Conservation (phyloP, 2,797 vertebrate species). For the Synaphobranchus kaupii region DNA sequence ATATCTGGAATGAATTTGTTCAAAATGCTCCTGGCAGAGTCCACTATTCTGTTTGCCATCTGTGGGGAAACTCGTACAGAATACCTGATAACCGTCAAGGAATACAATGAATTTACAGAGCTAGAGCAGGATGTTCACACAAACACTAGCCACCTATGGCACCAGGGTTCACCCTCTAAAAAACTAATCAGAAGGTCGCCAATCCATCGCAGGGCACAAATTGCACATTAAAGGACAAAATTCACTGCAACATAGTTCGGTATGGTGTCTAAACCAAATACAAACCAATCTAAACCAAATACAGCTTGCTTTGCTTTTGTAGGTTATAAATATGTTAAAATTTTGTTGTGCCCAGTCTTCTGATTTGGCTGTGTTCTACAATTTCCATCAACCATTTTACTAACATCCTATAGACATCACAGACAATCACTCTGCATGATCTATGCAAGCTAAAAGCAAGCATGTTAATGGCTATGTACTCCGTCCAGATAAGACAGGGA, state of each 20-base stretch:
- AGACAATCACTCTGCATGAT: neutral
- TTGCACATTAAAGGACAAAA: neutral
- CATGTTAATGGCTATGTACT: neutral
- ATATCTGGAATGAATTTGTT: conserved; percentile 95
- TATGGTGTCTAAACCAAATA: too few species aligned
- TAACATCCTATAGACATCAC: neutral
- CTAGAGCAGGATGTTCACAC: neutral
- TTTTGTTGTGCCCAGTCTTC: neutral
- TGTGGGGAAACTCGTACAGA: conserved; percentile 94
- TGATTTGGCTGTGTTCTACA: neutral
- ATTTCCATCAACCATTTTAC: conserved; percentile 9
- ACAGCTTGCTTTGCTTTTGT: neutral
- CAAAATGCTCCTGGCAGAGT: conserved; percentile 86
- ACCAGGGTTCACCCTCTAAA: neutral
- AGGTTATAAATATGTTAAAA: neutral
- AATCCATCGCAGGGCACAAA: neutral
- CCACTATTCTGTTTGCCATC: conserved; percentile 94
- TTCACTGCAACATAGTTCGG: neutral
- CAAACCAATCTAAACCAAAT: too few species aligned
- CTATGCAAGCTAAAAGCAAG: neutral
- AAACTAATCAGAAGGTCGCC: neutral
- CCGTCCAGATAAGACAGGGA: neutral
- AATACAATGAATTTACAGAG: neutral
- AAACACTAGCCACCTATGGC: neutral
- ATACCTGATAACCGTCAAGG: conserved; percentile 76